Evolutionary conservation across 2,113 vertebrate species (phyloP), one percentile per base, ranked within the genome.

Genomic region (Indri indri): DNA sequence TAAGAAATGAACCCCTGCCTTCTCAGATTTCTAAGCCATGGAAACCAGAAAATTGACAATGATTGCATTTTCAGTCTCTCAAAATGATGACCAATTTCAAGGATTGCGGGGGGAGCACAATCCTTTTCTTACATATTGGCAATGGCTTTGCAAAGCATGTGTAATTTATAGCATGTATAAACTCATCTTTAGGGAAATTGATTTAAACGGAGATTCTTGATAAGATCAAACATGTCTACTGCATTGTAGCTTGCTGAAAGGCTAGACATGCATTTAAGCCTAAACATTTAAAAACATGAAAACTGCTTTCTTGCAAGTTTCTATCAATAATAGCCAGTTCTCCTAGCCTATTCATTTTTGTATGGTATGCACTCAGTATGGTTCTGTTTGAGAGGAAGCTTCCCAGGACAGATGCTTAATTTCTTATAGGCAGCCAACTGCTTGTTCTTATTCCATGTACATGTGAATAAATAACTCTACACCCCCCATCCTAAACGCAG

Each of bases 1-100:
- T 96, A 63, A 97, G 91, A 90, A 94, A n/a, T 71, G 96, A 98
- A 96, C 88, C 95, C 96, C 79, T 93, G 89, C 94, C 34, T 97
- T 83, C 97, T 95, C 97, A 90, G 68, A 40, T 98, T 98, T 98
- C 96, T 65, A 97, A 97, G 52, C 73, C 94, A n/a, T 61, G 63
- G 97, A 97, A 97, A 96, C 40, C 12, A 65, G 73, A 97, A 97
- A 95, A 93, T 94, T 95, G 70, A 95, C 94, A 95, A 77, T 85
- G 90, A 95, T 92, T 96, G 89, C 97, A 97, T 94, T 98, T 98
- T 89, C 82, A 66, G 91, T 34, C 85, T 57, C 22, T 97, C 85
- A 32, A 79, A 88, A 96, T 71, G 90, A 97, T 97, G 87, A 87
- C 68, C 77, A 16, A 82, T 95, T 96, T 94, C 88, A 71, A 52